phyloP scores from a whole-genome alignment of 2,797 vertebrate genomes.

The Acrossocheilus wenchowensis region DNA sequence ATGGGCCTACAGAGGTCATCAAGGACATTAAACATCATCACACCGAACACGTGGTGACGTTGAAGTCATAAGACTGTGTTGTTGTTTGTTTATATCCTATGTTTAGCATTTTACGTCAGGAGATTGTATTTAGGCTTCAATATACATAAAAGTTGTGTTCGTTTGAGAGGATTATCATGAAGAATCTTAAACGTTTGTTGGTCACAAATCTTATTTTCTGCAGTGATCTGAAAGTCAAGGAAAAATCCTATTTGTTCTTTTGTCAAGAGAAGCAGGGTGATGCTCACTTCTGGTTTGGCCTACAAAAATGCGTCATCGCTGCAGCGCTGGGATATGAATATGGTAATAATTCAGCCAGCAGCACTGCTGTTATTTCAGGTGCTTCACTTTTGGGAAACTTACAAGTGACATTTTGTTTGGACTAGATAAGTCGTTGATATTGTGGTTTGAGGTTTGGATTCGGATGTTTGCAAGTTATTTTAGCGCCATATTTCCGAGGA shows the following conservation, averaged over 20 bases:
- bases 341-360: background rate
- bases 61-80: background rate
- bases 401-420: constrained; percentile 32
- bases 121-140: background rate
- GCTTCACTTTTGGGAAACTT: background rate
- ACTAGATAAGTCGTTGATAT: constrained; percentile 15
- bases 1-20: background rate
- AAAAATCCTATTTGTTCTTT: background rate
- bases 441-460: constrained; percentile 19
- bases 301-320: background rate
- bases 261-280: background rate
- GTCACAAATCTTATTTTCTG: background rate
- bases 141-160: background rate
- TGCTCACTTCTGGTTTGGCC: background rate
- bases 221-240: background rate
- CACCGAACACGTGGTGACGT: background rate
- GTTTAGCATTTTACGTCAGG: background rate
- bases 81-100: background rate
- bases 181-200: background rate
- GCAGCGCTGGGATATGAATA: background rate
- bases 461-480: constrained; percentile 12
- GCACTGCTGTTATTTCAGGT: constrained; percentile 43
- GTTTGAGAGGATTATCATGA: background rate
- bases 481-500: background rate
- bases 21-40: background rate